These are phyloP conservation scores for Harpagoxenus sublaevis DNA, from an alignment of 2,888 invertebrate species.

Conservation along the genomic window DNA sequence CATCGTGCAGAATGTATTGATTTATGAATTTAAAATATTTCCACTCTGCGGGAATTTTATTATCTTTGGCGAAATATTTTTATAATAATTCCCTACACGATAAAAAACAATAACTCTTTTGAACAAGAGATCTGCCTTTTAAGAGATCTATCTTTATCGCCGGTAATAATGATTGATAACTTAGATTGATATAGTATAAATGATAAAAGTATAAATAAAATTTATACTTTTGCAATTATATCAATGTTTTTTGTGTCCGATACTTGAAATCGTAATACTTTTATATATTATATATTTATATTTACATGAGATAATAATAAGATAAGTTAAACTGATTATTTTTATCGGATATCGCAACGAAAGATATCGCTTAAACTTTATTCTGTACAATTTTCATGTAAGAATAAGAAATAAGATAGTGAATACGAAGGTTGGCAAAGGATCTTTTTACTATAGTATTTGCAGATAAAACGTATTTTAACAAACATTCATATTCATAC, in stretches of 20 bases:
- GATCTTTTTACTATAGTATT: not conserved
- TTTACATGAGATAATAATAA: not conserved
- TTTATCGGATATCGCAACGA: not conserved
- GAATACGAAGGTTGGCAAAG: not conserved
- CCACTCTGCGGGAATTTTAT: not conserved
- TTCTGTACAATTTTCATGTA: not conserved
- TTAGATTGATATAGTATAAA: too few species aligned
- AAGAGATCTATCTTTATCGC: not conserved
- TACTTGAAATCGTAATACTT: not conserved
- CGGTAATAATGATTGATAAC: not conserved
- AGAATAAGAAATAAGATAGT: not conserved
- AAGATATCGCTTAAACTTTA: not conserved
- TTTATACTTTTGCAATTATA: not conserved
- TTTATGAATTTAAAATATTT: constrained; percentile 6
- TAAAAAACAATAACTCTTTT: not conserved
- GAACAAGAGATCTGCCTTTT: not conserved
- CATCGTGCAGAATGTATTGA: not conserved
- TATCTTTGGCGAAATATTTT: not conserved
- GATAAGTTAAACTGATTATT: constrained; percentile 9
- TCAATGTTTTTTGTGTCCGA: not conserved
- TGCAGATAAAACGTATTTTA: not conserved
- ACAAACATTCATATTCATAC: constrained; percentile 46
- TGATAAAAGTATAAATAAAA: too few species aligned
- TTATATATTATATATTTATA: not conserved
- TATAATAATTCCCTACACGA: not conserved